Evolutionary conservation across 1,140 invertebrate species (phyloP).

Genomic region (Psilanteris sp.): DNA sequence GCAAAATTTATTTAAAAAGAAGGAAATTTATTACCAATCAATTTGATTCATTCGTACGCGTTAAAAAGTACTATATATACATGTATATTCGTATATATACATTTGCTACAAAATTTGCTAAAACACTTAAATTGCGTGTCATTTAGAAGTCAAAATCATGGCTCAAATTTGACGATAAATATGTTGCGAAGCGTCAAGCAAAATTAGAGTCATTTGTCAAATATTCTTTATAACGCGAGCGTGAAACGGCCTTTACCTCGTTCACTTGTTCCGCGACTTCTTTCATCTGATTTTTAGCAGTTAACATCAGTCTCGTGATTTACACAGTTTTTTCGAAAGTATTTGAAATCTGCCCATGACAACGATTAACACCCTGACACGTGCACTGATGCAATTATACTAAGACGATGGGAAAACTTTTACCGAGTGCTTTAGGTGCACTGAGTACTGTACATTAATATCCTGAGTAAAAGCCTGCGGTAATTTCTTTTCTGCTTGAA

Average conservation of each 20-base stretch:
- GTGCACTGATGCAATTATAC: slow-evolving; percentile 64
- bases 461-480: slow-evolving; percentile 58
- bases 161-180: slow-evolving; percentile 6
- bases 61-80: no score
- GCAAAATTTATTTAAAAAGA: no score
- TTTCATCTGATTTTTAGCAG: slow-evolving; percentile 25
- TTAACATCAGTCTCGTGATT: slow-evolving; percentile 15
- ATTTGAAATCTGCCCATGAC: slow-evolving; percentile 63
- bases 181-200: slow-evolving; percentile 3
- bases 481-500: slow-evolving; percentile 54
- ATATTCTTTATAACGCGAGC: slow-evolving; percentile 8
- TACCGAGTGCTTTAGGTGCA: slow-evolving; percentile 11
- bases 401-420: slow-evolving; percentile 64
- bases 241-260: slow-evolving; percentile 22
- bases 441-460: slow-evolving; percentile 61
- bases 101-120: no score
- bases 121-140: no score
- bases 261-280: slow-evolving; percentile 26
- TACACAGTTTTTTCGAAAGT: slow-evolving; percentile 21
- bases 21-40: no score
- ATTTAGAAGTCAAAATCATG: no score
- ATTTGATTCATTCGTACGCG: no score
- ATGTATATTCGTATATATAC: no score
- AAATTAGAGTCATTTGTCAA: slow-evolving; percentile 25
- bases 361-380: slow-evolving; percentile 65